Evolutionary conservation across 2,797 vertebrate genomes (phyloP).

Genomic region (Buceros bicornis): DNA sequence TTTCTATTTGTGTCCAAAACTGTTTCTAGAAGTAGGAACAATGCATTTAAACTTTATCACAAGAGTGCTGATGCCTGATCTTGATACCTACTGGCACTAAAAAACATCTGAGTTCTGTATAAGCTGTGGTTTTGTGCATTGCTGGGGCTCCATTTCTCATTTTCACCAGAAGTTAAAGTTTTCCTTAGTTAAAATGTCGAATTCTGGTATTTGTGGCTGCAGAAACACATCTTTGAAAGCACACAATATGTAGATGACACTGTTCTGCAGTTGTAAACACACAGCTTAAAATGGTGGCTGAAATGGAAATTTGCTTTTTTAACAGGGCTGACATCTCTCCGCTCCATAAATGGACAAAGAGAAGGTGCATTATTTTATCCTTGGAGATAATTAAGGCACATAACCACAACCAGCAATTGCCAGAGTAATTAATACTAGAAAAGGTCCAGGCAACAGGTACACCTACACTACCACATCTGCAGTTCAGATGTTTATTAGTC

Average conservation of each 20-base stretch:
- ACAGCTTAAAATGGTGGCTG: not conserved
- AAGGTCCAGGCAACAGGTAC: slow-evolving; percentile 20
- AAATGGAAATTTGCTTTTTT: not conserved
- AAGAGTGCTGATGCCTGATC: not conserved
- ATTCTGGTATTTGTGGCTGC: not conserved
- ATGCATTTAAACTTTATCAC: not conserved
- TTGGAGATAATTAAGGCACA: not conserved
- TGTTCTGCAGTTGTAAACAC: not conserved
- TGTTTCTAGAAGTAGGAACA: slow-evolving; percentile 14
- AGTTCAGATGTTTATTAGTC: slow-evolving; percentile 61
- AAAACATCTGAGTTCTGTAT: not conserved
- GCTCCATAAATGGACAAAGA: not conserved
- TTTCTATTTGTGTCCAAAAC: slow-evolving; percentile 15
- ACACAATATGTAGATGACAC: not conserved
- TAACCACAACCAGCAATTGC: not conserved
- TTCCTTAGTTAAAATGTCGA: not conserved
- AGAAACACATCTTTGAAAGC: not conserved
- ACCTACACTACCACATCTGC: slow-evolving; percentile 43
- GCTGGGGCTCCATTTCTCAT: not conserved
- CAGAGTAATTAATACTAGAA: slow-evolving; percentile 4
- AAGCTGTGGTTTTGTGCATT: not conserved
- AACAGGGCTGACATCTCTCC: not conserved
- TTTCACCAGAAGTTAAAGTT: not conserved
- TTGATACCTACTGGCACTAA: not conserved
- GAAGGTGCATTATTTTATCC: not conserved